Evolutionary conservation across 2,113 vertebrate species (phyloP).

Genomic region (Climacteris rufus): DNA sequence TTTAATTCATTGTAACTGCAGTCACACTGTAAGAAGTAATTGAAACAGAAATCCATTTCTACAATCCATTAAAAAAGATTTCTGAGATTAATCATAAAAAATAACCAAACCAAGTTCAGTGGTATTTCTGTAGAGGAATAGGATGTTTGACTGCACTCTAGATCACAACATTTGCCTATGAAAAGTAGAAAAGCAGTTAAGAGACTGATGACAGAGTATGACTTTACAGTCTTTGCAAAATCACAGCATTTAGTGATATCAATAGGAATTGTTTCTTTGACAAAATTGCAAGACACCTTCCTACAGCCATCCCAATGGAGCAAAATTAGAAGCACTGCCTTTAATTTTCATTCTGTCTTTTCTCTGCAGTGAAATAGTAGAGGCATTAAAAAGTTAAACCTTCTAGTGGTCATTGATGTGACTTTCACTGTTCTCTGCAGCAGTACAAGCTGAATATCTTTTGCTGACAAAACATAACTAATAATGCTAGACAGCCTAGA

Average conservation of each 20-base stretch:
- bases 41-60: not conserved
- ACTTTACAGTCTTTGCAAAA: not conserved
- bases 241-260: not conserved
- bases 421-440: not conserved
- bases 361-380: not conserved
- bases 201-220: not conserved
- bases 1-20: not conserved
- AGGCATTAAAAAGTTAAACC: not conserved
- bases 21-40: not conserved
- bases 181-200: not conserved
- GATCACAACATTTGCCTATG: not conserved
- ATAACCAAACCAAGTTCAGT: not conserved
- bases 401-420: not conserved
- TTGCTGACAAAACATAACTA: constrained; percentile 30
- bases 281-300: not conserved
- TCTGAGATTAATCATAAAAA: not conserved
- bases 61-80: not conserved
- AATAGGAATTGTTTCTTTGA: not conserved
- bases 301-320: not conserved
- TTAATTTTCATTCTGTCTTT: not conserved
- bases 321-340: not conserved
- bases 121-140: not conserved
- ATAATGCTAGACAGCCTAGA: not conserved
- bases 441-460: not conserved
- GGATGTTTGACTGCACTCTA: not conserved